Conservation (phyloP, 2,888 invertebrate species). For the Ischnura elegans region DNA sequence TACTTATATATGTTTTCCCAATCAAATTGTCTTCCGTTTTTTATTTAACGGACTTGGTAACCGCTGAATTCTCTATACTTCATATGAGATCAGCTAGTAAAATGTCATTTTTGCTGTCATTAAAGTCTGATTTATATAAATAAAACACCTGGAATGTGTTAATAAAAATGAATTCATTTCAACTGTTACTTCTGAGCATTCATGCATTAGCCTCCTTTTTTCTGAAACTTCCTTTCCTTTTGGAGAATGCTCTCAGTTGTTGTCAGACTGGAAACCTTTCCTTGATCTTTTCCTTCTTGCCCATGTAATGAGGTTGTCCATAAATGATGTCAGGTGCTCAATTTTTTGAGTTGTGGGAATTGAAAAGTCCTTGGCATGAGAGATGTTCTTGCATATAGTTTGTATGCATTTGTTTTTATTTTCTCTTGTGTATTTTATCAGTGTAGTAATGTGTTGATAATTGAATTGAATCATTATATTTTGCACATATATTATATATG, state of each 20-base stretch:
- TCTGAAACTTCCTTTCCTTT: not conserved
- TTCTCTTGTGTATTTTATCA: too few relatives aligned
- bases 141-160: slow-evolving; percentile 25
- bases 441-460: not conserved
- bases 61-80: not conserved
- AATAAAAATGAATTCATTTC: not conserved
- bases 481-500: not conserved
- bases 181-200: not conserved
- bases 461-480: not conserved
- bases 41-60: not conserved
- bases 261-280: not conserved
- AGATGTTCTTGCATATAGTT: too few relatives aligned
- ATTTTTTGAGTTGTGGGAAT: not conserved
- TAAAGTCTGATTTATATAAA: slow-evolving; percentile 46
- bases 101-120: slow-evolving; percentile 30
- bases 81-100: slow-evolving; percentile 9
- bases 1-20: slow-evolving; percentile 46
- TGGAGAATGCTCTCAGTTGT: not conserved
- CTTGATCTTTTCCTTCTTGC: not conserved
- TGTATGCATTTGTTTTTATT: too few relatives aligned
- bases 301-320: not conserved
- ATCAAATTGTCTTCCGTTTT: slow-evolving; percentile 59
- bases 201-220: not conserved
- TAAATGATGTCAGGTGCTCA: not conserved
- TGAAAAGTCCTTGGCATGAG: too few relatives aligned